Evolutionary conservation across 2,113 vertebrate genomes (phyloP), one percentile per base, ranked within the genome.

Genomic region (Melanotaenia duboulayi): DNA sequence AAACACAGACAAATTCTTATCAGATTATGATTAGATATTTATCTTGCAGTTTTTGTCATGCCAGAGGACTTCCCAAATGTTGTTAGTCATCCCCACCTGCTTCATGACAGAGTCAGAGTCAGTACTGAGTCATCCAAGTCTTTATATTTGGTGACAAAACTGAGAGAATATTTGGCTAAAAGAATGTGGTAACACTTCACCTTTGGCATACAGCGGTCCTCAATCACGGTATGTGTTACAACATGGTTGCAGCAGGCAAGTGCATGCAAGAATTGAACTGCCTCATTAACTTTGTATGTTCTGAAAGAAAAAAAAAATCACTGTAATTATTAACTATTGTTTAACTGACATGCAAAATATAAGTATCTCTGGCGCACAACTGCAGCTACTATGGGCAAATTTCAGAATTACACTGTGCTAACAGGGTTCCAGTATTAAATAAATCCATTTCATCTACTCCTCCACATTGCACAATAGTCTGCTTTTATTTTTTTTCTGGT

Each of bases 131-230:
- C 22, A 69, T 25, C 32, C 20, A 48, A 11, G 63, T 37, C 11
- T 48, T 50, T 23, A 35, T 24, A 51, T 78, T 19, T 8, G 12
- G 54, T 86, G 3, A 60, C 65, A 71, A 71, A 61, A 32, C 32
- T 23, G 1, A 37, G 16, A 22, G 58, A 50, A 23, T 50, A 50
- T 69, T 1, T 37, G 40, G 4, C 39, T 44, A 37, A 74, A 54
- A n/a, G 20, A 51, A 62, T 70, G 76, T 83, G 42, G 60, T 51
- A 71, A 71, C 60, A 50, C 61, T 59, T 62, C 2, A 73, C 67
- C 71, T 78, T 71, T 59, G 57, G 64, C 69, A 78, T 20, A n/a
- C 55, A 58, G 22, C 11, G 12, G 40, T n/a, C 13, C 10, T 61
- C 56, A 17, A 44, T 59, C 39, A 22, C 46, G 44, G 51, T 57